Percentiles rank a stretch among this genome's conserved stretches.
phyloP scores from a whole-genome alignment of 2,888 invertebrate genomes.

The Eupeodes luniger region DNA sequence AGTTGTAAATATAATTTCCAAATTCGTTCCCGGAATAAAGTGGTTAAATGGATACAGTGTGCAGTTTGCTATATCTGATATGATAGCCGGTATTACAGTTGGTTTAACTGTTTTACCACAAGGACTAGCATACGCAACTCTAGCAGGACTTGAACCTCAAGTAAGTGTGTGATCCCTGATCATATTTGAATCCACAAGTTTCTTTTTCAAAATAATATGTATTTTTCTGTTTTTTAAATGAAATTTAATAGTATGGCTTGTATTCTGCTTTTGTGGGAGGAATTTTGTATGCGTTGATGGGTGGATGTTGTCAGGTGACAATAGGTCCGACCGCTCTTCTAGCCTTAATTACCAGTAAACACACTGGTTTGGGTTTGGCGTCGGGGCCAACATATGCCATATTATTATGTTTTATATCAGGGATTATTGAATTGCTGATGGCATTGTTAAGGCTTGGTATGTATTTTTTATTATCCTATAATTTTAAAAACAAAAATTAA shows the following conservation, averaged over 20 bases:
- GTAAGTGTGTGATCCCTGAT: slow-evolving; percentile 83
- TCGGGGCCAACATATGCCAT: slow-evolving; percentile 91
- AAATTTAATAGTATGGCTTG: slow-evolving; percentile 91
- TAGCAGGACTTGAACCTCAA: slow-evolving; percentile 94
- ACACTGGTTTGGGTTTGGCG: slow-evolving; percentile 82
- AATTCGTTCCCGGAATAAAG: slow-evolving; percentile 84
- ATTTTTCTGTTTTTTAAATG: background rate
- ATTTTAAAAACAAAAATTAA: background rate
- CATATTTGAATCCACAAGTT: background rate
- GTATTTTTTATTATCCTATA: slow-evolving; percentile 13
- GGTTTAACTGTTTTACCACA: slow-evolving; percentile 97
- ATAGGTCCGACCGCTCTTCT: slow-evolving; percentile 95
- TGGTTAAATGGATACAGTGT: slow-evolving; percentile 92
- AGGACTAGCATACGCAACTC: slow-evolving; percentile 94
- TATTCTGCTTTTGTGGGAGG: slow-evolving; percentile 98
- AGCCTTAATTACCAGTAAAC: slow-evolving; percentile 94
- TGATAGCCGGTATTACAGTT: slow-evolving; percentile 96
- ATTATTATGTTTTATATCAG: slow-evolving; percentile 92
- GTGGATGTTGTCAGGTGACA: slow-evolving; percentile 94
- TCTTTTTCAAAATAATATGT: background rate
- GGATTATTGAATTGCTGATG: slow-evolving; percentile 92
- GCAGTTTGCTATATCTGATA: slow-evolving; percentile 91
- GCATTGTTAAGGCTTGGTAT: slow-evolving; percentile 91
- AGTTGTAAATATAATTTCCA: slow-evolving; percentile 73
- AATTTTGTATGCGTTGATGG: slow-evolving; percentile 94